Conservation (phyloP, 1,140 invertebrate species). For the Drosophila littoralis region DNA sequence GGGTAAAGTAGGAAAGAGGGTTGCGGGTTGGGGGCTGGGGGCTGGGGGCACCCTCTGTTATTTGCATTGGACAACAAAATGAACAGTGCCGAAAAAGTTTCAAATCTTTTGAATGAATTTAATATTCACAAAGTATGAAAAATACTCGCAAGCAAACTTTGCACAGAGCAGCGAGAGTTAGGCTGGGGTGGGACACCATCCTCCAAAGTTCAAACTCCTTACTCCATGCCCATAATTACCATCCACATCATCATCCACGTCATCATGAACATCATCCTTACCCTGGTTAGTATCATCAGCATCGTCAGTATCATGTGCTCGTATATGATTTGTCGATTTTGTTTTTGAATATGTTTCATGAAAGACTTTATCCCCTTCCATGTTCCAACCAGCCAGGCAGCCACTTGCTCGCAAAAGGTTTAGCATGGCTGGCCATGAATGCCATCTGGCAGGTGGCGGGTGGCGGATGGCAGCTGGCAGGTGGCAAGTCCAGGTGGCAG, state of each 20-base stretch:
- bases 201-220: neutral
- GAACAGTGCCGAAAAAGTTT: constrained; percentile 59
- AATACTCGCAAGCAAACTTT: constrained; percentile 38
- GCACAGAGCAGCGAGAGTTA: neutral
- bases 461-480: neutral
- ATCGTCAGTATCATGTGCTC: constrained; percentile 30
- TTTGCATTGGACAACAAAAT: constrained; percentile 72
- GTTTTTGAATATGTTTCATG: constrained; percentile 33
- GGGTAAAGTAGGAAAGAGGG: no score
- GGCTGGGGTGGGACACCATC: neutral
- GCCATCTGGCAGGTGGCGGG: constrained; percentile 4
- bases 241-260: constrained; percentile 11
- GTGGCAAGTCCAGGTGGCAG: neutral
- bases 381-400: neutral
- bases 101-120: constrained; percentile 74
- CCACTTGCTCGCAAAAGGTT: constrained; percentile 16
- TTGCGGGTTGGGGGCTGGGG: no score
- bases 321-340: constrained; percentile 59
- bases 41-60: constrained; percentile 50
- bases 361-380: constrained; percentile 7
- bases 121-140: constrained; percentile 61
- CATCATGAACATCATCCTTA: constrained; percentile 21
- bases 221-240: constrained; percentile 12
- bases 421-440: neutral
- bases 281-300: constrained; percentile 10